phyloP scores from a whole-genome alignment of 2,888 invertebrate genomes.

The Clusia tigrina region DNA sequence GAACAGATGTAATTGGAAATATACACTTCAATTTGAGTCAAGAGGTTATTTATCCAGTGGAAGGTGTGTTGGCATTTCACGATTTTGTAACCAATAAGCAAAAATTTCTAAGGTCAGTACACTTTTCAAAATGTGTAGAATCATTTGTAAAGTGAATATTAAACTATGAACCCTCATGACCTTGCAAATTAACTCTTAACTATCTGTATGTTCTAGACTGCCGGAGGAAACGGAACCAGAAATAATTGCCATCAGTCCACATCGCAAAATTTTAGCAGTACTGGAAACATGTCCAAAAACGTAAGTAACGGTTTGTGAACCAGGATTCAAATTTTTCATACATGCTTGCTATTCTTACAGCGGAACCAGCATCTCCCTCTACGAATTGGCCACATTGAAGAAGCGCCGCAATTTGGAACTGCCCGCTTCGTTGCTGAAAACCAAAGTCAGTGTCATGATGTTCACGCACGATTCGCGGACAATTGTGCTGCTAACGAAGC shows the following conservation, averaged over 20 bases:
- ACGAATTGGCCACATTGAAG: slow-evolving; percentile 75
- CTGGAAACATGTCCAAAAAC: slow-evolving; percentile 50
- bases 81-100: slow-evolving; percentile 77
- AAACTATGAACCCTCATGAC: too few relatives aligned
- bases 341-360: slow-evolving; percentile 31
- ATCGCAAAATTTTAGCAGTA: slow-evolving; percentile 59
- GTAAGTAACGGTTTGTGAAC: slow-evolving; percentile 33
- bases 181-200: neutral
- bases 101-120: slow-evolving; percentile 70
- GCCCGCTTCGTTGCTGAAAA: slow-evolving; percentile 65
- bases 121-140: too few relatives aligned
- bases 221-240: slow-evolving; percentile 55
- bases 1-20: slow-evolving; percentile 70
- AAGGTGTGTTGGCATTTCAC: slow-evolving; percentile 78
- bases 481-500: slow-evolving; percentile 80
- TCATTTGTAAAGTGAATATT: too few relatives aligned
- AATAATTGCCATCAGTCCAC: slow-evolving; percentile 57
- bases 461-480: slow-evolving; percentile 84
- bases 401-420: slow-evolving; percentile 73
- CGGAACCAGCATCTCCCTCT: slow-evolving; percentile 65
- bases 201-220: slow-evolving; percentile 44
- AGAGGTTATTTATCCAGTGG: slow-evolving; percentile 82
- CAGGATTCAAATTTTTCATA: neutral
- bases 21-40: slow-evolving; percentile 77
- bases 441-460: slow-evolving; percentile 43